Base-by-base conservation (phyloP, 2,888 invertebrate genomes). In the Calameuta filiformis region DNA sequence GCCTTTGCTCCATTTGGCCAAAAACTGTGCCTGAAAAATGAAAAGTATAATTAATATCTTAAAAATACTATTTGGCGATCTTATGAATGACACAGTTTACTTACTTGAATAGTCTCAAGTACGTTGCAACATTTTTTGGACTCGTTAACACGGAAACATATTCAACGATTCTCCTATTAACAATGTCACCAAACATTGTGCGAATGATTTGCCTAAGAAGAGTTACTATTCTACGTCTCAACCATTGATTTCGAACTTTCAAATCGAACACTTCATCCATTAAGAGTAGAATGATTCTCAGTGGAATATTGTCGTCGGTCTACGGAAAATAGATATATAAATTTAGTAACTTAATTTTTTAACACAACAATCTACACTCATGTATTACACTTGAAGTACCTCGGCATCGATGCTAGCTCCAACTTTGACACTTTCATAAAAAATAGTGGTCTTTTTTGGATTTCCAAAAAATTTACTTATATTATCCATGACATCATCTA, bases 251-350 rank as follows among this genome's bases (percentile, higher is more conserved):
- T 83, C 96, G 93, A 75, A 95, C 95, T 90, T 96, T 95, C 80
- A 97, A 92, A 90, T 97, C 97, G 91, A 97, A 97, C 6, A 97
- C 95, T 92, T 97, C 97, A 87, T 97, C 96, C 94, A 97, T 95
- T 77, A 97, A 90, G 34, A 97, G 92, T 76, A 97, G 91, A 92
- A 97, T 94, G 83, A 97, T 96, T 83, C 96, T 93, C 83, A 97
- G 92, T 23, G 97, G 96, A 91, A 97, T 96, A 92, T 96, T 96
- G 88, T 97, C 95, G 84, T 93, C 94, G 81, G 93, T 93, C 94
- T 94, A 83, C 81, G 91, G 92, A 34, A 79, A 79, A 76, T 35
- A 74, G 75, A 77, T n/a, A 73, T 35, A 73, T 33, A 15, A 33
- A 3, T 71, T 31, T 34, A 71, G 23, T 56, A 56, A 6, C 23